Conservation (phyloP, 2,113 vertebrate genomes). For the Coturnix japonica region DNA sequence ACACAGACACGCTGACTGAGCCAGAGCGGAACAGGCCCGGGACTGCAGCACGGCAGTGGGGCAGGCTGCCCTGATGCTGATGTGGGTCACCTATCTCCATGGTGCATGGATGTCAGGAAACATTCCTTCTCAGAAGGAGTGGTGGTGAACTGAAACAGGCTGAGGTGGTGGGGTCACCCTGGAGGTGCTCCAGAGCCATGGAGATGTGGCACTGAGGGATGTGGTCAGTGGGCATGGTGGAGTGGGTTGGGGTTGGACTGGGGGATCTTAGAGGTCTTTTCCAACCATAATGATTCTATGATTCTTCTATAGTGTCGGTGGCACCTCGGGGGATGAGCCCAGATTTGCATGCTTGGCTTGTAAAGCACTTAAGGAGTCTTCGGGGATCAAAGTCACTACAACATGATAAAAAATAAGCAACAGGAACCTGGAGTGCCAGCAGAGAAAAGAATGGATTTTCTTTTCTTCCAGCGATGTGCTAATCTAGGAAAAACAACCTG, state of each 20-base stretch:
- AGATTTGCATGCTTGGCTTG: background rate
- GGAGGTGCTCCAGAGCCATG: too few species aligned
- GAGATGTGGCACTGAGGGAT: too few species aligned
- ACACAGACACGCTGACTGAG: background rate
- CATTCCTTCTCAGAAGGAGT: too few species aligned
- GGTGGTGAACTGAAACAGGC: too few species aligned
- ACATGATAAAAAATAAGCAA: background rate
- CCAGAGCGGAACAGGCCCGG: background rate
- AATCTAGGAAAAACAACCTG: background rate
- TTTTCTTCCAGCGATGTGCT: slow-evolving; percentile 12
- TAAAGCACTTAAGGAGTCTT: background rate
- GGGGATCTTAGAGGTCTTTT: too few species aligned
- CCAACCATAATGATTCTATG: too few species aligned
- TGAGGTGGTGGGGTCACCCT: too few species aligned
- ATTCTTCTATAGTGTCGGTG: background rate
- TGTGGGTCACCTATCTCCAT: background rate
- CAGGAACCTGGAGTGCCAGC: background rate
- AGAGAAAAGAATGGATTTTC: slow-evolving; percentile 1
- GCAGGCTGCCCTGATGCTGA: background rate
- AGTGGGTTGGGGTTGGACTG: too few species aligned
- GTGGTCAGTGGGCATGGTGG: too few species aligned
- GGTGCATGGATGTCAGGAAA: background rate
- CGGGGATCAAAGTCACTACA: slow-evolving; percentile 9
- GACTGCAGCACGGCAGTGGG: background rate
- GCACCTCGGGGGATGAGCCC: background rate